Percentiles rank a stretch among this genome's conserved stretches.
Evolutionary conservation across 1,140 invertebrate genomes (phyloP).

Genomic region (Lordiphosa collinella): DNA sequence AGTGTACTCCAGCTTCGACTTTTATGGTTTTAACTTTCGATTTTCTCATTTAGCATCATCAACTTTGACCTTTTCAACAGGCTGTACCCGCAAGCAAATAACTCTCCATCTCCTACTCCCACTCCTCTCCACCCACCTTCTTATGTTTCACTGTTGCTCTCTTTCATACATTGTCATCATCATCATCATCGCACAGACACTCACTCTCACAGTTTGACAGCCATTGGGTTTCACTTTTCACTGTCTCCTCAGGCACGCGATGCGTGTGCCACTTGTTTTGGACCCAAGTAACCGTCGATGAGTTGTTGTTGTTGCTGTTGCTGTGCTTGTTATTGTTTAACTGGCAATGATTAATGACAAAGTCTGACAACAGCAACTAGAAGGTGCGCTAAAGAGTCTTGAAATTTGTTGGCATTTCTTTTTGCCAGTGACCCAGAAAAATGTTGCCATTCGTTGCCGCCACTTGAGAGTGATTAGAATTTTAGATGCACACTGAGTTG

Average conservation of each 20-base stretch:
- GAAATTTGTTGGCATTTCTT: slow-evolving; percentile 53
- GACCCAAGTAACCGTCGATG: slow-evolving; percentile 22
- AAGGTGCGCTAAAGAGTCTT: slow-evolving; percentile 27
- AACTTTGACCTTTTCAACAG: slow-evolving; percentile 64
- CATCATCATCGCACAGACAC: slow-evolving; percentile 15
- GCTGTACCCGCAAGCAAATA: slow-evolving; percentile 37
- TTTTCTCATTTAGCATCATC: slow-evolving; percentile 14
- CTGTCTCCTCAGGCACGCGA: slow-evolving; percentile 15
- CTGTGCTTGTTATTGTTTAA: slow-evolving; percentile 58
- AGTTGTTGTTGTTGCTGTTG: slow-evolving; percentile 21
- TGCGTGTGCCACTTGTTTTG: slow-evolving; percentile 52
- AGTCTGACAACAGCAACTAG: slow-evolving; percentile 11
- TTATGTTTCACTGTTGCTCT: slow-evolving; percentile 14
- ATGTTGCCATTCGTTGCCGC: slow-evolving; percentile 32
- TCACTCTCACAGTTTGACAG: slow-evolving; percentile 39
- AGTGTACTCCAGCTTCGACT: neutral
- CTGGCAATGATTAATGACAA: slow-evolving; percentile 69
- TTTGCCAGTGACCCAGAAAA: slow-evolving; percentile 60
- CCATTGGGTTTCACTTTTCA: slow-evolving; percentile 65
- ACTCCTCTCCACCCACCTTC: neutral
- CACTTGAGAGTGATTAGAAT: slow-evolving; percentile 44
- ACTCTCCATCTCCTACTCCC: slow-evolving; percentile 1
- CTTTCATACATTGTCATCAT: slow-evolving; percentile 35
- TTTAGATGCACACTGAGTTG: slow-evolving; percentile 7
- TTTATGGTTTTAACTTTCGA: slow-evolving; percentile 9